A percentile compares a stretch with the other conserved stretches of the same genome.
These are phyloP conservation scores for Aplysina aerophoba DNA, from an alignment of 37 sponge, comb jelly and placozoan species.

Conservation along the genomic window DNA sequence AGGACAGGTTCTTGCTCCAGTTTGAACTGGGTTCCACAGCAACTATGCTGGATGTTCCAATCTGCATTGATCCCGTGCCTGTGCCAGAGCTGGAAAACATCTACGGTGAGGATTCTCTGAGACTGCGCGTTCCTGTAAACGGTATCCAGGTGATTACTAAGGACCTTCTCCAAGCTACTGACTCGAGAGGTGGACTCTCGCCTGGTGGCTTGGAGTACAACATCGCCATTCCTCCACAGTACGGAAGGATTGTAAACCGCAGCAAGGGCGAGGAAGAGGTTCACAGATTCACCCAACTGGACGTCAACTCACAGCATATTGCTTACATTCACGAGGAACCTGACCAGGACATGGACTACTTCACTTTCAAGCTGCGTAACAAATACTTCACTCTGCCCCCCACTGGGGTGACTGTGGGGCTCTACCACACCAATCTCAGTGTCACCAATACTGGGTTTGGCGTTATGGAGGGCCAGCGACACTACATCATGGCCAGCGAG, in stretches of 20 bases:
- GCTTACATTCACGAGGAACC: constrained; percentile 28
- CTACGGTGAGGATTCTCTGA: not conserved
- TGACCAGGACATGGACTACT: not conserved
- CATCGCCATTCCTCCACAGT: constrained; percentile 19
- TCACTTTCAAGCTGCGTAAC: constrained; percentile 49
- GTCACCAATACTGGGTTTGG: constrained; percentile 37
- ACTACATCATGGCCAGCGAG: constrained; percentile 32
- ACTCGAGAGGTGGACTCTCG: constrained; percentile 28
- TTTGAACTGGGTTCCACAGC: constrained; percentile 45
- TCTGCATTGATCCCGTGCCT: constrained; percentile 61
- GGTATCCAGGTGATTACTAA: not conserved
- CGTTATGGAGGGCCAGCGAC: constrained; percentile 20
- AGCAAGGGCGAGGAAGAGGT: not conserved
- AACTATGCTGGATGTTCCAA: not conserved
- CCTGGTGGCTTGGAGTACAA: constrained; percentile 23
- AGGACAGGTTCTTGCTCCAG: constrained; percentile 33
- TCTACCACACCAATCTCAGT: constrained; percentile 32
- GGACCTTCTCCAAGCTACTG: constrained; percentile 4
- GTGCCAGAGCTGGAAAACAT: constrained; percentile 13
- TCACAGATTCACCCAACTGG: constrained; percentile 46
- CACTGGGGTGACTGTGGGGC: not conserved
- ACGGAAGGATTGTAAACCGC: constrained; percentile 38
- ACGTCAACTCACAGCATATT: constrained; percentile 31
- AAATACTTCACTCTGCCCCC: not conserved
- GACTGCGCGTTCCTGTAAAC: constrained; percentile 10